Evolutionary conservation across 2,797 vertebrate species (phyloP).

Genomic region (Chelon auratus): DNA sequence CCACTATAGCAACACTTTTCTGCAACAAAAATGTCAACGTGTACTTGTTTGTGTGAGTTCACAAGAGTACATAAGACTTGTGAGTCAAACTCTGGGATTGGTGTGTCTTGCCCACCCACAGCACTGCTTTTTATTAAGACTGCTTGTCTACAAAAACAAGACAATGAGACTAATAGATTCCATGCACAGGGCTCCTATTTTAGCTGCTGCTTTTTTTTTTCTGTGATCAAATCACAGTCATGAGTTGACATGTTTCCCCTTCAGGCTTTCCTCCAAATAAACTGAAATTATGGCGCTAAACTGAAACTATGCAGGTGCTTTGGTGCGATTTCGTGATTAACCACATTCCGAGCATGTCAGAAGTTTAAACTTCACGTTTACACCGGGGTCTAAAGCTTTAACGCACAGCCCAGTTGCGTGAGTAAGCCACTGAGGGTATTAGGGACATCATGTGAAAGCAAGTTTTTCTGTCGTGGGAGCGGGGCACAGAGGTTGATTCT

Average conservation of each 20-base stretch:
- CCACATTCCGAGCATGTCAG: slow-evolving; percentile 57
- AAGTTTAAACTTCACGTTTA: slow-evolving; percentile 41
- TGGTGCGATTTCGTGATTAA: slow-evolving; percentile 43
- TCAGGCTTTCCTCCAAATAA: not conserved
- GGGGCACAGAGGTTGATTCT: slow-evolving; percentile 47
- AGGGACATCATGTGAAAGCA: slow-evolving; percentile 57
- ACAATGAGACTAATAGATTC: slow-evolving; percentile 20
- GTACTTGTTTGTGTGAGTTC: slow-evolving; percentile 18
- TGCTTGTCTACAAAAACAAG: slow-evolving; percentile 19
- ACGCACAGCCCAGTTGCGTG: slow-evolving; percentile 39
- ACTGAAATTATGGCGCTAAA: slow-evolving; percentile 7
- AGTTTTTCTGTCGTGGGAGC: slow-evolving; percentile 37
- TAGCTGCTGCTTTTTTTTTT: slow-evolving; percentile 18
- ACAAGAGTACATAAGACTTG: slow-evolving; percentile 11
- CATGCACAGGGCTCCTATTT: slow-evolving; percentile 26
- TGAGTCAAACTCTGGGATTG: slow-evolving; percentile 2
- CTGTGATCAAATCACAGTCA: slow-evolving; percentile 38
- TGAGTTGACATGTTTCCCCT: slow-evolving; percentile 1
- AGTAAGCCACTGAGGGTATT: slow-evolving; percentile 37
- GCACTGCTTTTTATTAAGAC: slow-evolving; percentile 25
- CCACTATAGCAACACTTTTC: slow-evolving; percentile 35
- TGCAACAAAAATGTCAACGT: slow-evolving; percentile 26
- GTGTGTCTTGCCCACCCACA: slow-evolving; percentile 33
- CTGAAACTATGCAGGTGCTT: slow-evolving; percentile 7
- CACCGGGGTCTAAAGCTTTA: slow-evolving; percentile 41